Conservation (phyloP, 2,888 invertebrate species). For the Microctonus hyperodae region DNA sequence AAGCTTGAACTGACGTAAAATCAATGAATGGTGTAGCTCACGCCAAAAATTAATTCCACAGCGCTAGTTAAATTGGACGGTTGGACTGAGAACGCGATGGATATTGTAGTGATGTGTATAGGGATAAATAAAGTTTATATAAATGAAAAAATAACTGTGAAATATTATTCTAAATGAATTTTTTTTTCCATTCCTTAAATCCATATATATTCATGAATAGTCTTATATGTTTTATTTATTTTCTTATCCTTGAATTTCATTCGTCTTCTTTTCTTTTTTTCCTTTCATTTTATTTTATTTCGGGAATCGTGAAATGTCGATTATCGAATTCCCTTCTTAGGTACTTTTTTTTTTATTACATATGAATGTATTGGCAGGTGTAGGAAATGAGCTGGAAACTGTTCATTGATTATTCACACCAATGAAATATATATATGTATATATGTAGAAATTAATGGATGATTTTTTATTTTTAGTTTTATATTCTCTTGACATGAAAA, state of each 20-base stretch:
- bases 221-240: background rate
- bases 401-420: background rate
- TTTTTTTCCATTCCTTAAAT: background rate
- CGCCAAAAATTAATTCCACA: slow-evolving; percentile 21
- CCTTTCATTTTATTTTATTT: background rate
- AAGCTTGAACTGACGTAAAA: slow-evolving; percentile 19
- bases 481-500: too few relatives aligned
- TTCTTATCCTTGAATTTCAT: background rate
- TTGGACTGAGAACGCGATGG: background rate
- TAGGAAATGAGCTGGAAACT: background rate
- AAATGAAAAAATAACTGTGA: background rate
- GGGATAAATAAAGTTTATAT: background rate
- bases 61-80: background rate
- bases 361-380: background rate
- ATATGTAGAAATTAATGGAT: background rate
- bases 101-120: background rate
- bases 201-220: background rate
- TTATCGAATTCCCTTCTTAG: too few relatives aligned
- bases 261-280: background rate
- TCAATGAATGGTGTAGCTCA: slow-evolving; percentile 16
- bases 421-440: background rate
- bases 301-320: background rate
- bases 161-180: background rate
- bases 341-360: background rate
- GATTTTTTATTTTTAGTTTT: too few relatives aligned